These are phyloP conservation scores for Ormyrus pomaceus DNA, from an alignment of 2,888 invertebrate genomes.

Conservation along the genomic window DNA sequence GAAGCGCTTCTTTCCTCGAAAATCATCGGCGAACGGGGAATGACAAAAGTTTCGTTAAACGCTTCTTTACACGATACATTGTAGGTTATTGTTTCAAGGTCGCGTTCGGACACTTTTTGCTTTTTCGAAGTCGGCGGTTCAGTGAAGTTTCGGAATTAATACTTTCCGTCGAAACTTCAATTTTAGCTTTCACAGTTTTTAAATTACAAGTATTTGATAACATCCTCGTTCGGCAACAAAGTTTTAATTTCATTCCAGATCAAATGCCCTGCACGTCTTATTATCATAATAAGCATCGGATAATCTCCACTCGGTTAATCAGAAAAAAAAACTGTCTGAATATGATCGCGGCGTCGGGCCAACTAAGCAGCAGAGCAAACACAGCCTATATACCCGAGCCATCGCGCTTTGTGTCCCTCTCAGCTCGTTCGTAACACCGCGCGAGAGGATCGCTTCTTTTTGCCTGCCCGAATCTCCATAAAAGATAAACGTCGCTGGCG, in stretches of 20 bases:
- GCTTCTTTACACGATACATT: conserved; percentile 40
- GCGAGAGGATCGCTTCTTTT: neutral
- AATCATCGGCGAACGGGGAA: conserved; percentile 30
- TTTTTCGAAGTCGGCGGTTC: neutral
- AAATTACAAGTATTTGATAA: no score
- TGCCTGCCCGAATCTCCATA: conserved; percentile 34
- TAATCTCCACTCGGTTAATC: no score
- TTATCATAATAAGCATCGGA: no score
- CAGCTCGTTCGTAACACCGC: no score
- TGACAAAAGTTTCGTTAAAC: conserved; percentile 50
- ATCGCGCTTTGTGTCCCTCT: neutral
- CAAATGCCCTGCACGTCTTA: no score
- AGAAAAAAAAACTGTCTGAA: no score
- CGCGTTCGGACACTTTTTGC: neutral
- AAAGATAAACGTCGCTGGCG: conserved; percentile 27
- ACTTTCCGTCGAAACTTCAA: no score
- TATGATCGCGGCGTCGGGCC: no score
- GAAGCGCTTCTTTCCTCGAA: conserved; percentile 47
- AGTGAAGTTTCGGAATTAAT: no score
- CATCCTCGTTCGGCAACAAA: no score
- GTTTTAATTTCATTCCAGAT: no score
- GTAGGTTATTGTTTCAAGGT: conserved; percentile 28
- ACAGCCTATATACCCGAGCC: neutral
- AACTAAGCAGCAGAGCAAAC: conserved; percentile 5
- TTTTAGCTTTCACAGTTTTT: no score